Evolutionary conservation across 2,113 vertebrate genomes (phyloP).

Genomic region (Colinus virginianus): DNA sequence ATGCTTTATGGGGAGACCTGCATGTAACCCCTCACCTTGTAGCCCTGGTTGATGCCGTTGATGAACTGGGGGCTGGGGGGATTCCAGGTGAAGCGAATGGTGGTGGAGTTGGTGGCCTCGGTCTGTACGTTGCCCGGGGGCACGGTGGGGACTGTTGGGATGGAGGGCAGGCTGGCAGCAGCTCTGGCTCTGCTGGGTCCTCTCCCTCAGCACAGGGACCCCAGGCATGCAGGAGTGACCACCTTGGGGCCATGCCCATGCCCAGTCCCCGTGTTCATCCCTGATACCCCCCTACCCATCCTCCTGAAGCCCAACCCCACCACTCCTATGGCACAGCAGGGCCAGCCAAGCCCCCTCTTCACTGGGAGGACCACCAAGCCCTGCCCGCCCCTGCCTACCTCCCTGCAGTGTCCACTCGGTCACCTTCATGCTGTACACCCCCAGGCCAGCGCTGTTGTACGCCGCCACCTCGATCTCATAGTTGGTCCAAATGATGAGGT

Average conservation of each 20-base stretch:
- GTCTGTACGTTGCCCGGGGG: slow-evolving; percentile 92
- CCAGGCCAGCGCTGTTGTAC: slow-evolving; percentile 93
- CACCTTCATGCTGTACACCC: slow-evolving; percentile 94
- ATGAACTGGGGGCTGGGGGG: slow-evolving; percentile 98
- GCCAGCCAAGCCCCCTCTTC: neutral
- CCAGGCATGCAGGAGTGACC: rapidly evolving
- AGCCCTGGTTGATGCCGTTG: slow-evolving; percentile 98
- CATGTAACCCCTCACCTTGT: slow-evolving; percentile 84
- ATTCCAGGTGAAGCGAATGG: slow-evolving; percentile 94
- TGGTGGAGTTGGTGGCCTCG: slow-evolving; percentile 91
- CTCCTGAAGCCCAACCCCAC: neutral
- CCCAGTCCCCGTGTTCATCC: neutral
- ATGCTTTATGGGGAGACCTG: rapidly evolving
- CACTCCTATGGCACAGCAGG: rapidly evolving
- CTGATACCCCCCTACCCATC: neutral
- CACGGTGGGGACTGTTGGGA: slow-evolving; percentile 91
- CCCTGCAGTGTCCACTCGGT: slow-evolving; percentile 98
- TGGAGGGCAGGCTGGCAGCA: neutral
- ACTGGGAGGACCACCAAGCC: rapidly evolving
- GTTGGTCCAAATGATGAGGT: slow-evolving; percentile 99
- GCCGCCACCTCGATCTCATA: slow-evolving; percentile 97
- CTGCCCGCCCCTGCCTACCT: slow-evolving; percentile 81
- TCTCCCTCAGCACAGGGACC: neutral
- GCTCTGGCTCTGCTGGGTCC: rapidly evolving
- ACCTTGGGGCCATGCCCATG: neutral